Conservation (phyloP, 2,797 vertebrate genomes). For the Bufotes viridis region DNA sequence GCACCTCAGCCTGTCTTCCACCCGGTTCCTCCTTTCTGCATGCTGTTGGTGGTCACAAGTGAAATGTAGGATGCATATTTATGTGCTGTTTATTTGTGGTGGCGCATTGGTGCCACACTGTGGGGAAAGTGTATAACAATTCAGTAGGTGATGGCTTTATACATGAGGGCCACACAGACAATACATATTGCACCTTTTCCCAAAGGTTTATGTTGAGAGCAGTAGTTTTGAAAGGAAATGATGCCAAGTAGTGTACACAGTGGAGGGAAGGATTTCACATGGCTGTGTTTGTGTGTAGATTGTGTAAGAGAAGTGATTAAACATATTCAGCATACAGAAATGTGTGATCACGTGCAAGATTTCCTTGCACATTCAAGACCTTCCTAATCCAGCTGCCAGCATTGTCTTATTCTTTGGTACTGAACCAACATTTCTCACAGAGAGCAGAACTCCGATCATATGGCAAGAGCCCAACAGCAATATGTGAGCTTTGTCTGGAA, state of each 20-base stretch:
- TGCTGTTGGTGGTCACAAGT: conserved; percentile 1
- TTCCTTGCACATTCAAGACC: neutral
- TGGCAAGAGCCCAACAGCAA: conserved; percentile 40
- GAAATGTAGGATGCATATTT: conserved; percentile 63
- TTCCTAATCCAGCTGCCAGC: conserved; percentile 17
- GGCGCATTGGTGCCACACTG: conserved; percentile 78
- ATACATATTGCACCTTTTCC: neutral
- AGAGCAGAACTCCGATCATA: conserved; percentile 35
- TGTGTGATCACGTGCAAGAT: neutral
- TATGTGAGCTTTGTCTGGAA: conserved; percentile 53
- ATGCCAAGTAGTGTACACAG: neutral
- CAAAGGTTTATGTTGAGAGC: neutral
- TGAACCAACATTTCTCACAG: conserved; percentile 28
- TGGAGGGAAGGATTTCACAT: neutral
- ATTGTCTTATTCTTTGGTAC: conserved; percentile 16
- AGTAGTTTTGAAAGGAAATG: neutral
- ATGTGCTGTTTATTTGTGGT: conserved; percentile 62
- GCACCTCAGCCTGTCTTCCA: neutral
- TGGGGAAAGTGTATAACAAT: conserved; percentile 68
- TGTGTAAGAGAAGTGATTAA: neutral
- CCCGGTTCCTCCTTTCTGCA: neutral
- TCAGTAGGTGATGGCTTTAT: neutral
- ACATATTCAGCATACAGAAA: neutral
- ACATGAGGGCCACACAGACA: neutral
- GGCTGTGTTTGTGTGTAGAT: neutral